These are phyloP conservation scores for Diplazon laetatorius DNA, from an alignment of 2,888 invertebrate species.

Conservation along the genomic window DNA sequence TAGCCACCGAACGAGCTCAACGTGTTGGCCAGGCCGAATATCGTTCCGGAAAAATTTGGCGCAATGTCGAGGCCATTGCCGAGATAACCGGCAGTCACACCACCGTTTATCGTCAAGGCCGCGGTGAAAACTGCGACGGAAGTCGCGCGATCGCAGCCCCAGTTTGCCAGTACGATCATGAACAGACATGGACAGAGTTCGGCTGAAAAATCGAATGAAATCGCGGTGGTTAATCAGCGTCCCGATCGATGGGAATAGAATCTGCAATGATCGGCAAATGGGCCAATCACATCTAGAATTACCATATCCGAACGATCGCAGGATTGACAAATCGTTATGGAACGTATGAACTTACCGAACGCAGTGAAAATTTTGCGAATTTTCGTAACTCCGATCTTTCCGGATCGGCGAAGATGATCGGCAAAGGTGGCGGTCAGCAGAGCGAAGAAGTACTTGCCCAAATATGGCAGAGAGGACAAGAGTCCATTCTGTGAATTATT, in stretches of 20 bases:
- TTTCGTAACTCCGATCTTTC: constrained; percentile 88
- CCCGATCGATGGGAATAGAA: too few species aligned
- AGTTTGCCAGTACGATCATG: constrained; percentile 89
- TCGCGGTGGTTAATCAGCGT: too few species aligned
- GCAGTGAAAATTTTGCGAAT: constrained; percentile 88
- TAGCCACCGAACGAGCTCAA: constrained; percentile 92
- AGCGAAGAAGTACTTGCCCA: constrained; percentile 93
- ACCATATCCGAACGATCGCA: too few species aligned
- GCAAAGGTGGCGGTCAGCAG: constrained; percentile 89
- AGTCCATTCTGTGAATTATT: constrained; percentile 88
- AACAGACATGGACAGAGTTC: constrained; percentile 87
- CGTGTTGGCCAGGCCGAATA: constrained; percentile 95
- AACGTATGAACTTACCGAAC: constrained; percentile 83
- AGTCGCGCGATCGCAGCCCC: constrained; percentile 88
- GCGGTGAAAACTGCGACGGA: constrained; percentile 91
- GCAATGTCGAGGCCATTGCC: constrained; percentile 94
- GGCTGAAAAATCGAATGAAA: constrained; percentile 81
- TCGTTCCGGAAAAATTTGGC: constrained; percentile 94
- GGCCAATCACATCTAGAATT: constrained; percentile 10
- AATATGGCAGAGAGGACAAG: constrained; percentile 92
- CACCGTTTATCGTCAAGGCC: constrained; percentile 92
- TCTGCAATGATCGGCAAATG: constrained; percentile 22
- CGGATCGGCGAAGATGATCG: constrained; percentile 87
- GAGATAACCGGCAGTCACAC: constrained; percentile 93
- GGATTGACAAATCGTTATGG: too few species aligned